These are phyloP conservation scores for Phenganax subtilis DNA, from an alignment of 92 coral and sea anemone genomes.

Conservation along the genomic window DNA sequence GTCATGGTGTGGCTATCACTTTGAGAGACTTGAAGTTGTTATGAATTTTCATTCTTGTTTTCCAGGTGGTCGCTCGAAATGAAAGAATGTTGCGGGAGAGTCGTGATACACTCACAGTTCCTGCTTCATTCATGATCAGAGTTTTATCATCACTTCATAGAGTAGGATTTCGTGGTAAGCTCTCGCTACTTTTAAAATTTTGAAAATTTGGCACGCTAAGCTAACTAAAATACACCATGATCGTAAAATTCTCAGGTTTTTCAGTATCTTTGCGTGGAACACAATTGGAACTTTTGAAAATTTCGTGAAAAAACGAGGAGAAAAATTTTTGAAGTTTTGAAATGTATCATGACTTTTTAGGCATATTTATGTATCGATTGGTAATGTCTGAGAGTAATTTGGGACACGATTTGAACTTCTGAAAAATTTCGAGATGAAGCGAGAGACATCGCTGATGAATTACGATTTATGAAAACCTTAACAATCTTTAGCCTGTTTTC, in stretches of 20 bases:
- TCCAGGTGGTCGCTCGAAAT: slow-evolving; percentile 75
- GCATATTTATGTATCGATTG: no score
- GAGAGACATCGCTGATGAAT: no score
- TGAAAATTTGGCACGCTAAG: not conserved
- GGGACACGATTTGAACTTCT: no score
- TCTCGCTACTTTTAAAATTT: not conserved
- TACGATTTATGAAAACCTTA: no score
- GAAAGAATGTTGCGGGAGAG: slow-evolving; percentile 93
- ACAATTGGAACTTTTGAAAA: no score
- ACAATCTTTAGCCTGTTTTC: no score
- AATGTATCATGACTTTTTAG: no score
- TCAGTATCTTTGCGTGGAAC: no score
- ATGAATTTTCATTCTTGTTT: not conserved
- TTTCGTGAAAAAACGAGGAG: no score
- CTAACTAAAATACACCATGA: not conserved
- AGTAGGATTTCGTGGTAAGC: slow-evolving; percentile 62
- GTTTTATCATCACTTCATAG: slow-evolving; percentile 86
- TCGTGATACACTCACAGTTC: slow-evolving; percentile 91
- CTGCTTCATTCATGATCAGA: slow-evolving; percentile 93
- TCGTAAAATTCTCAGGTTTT: not conserved
- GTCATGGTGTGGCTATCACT: not conserved
- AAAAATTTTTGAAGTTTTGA: no score
- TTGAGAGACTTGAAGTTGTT: not conserved
- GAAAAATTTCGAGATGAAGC: no score
- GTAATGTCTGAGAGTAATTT: no score